phyloP scores from a whole-genome alignment of 2,113 vertebrate species.

The Cairina moschata region DNA sequence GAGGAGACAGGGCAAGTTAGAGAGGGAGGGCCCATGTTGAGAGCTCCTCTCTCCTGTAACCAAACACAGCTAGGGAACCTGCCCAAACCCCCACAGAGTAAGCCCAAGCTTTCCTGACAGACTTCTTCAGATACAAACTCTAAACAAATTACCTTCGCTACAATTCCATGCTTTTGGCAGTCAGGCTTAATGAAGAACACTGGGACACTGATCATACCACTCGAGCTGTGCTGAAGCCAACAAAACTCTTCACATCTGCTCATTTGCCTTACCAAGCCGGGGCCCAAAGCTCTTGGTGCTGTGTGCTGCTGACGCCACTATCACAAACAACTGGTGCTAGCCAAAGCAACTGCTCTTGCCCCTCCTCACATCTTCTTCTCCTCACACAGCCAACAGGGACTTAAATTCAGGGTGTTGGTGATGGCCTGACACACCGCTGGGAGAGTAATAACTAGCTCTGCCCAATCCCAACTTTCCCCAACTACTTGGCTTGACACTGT shows the following conservation, averaged over 20 bases:
- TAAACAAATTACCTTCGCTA: background rate
- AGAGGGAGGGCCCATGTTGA: background rate
- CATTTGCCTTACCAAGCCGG: background rate
- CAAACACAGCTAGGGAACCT: background rate
- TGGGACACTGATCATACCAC: background rate
- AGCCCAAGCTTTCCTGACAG: background rate
- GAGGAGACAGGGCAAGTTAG: background rate
- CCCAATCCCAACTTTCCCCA: background rate
- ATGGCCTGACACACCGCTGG: background rate
- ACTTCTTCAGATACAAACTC: background rate
- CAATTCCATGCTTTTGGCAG: background rate
- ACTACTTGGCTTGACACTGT: background rate
- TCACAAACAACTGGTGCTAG: background rate
- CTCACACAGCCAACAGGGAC: background rate
- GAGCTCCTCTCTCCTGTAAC: background rate
- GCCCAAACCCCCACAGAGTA: background rate
- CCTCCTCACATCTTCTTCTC: fast-evolving
- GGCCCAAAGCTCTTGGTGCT: background rate
- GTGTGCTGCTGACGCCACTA: background rate
- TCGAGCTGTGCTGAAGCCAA: background rate
- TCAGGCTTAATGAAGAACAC: background rate
- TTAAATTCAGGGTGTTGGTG: background rate
- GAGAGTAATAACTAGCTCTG: background rate
- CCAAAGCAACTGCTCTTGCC: background rate
- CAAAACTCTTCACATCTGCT: background rate